Conservation (phyloP, 2,113 vertebrate genomes). For the Calypte anna region DNA sequence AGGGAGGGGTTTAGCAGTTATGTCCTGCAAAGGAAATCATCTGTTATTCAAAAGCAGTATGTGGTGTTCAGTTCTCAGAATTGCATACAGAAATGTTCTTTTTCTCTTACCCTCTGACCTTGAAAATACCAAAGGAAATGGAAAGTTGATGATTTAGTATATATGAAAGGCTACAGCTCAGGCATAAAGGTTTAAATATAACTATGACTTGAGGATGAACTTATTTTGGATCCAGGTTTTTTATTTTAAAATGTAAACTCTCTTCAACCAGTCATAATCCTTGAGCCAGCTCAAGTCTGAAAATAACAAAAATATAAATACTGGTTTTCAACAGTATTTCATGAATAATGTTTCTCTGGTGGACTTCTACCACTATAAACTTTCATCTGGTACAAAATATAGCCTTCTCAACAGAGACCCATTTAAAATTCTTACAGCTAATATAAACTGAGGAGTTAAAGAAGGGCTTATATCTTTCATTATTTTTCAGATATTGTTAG, state of each 20-base stretch:
- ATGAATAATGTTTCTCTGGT: not conserved
- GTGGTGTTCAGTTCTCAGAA: slow-evolving; percentile 18
- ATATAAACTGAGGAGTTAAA: not conserved
- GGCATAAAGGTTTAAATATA: not conserved
- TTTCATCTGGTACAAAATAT: not conserved
- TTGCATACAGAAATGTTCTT: not conserved
- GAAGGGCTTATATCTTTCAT: not conserved
- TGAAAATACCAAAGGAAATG: slow-evolving; percentile 45
- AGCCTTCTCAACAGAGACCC: not conserved
- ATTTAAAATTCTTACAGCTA: not conserved
- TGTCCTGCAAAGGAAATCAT: slow-evolving; percentile 53
- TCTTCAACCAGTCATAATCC: not conserved
- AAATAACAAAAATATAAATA: not conserved
- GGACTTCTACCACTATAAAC: not conserved
- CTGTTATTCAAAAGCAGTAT: slow-evolving; percentile 52
- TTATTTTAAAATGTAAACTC: not conserved
- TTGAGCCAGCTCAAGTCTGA: not conserved
- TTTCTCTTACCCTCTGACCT: slow-evolving; percentile 28
- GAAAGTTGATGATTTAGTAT: not conserved
- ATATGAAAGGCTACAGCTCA: not conserved
- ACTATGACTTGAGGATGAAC: not conserved
- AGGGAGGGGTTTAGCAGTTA: slow-evolving; percentile 28
- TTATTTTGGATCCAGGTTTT: not conserved
- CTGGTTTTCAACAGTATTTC: not conserved
- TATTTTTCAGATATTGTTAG: not conserved